phyloP scores from a whole-genome alignment of 2,113 vertebrate genomes.

The Centropus bengalensis region DNA sequence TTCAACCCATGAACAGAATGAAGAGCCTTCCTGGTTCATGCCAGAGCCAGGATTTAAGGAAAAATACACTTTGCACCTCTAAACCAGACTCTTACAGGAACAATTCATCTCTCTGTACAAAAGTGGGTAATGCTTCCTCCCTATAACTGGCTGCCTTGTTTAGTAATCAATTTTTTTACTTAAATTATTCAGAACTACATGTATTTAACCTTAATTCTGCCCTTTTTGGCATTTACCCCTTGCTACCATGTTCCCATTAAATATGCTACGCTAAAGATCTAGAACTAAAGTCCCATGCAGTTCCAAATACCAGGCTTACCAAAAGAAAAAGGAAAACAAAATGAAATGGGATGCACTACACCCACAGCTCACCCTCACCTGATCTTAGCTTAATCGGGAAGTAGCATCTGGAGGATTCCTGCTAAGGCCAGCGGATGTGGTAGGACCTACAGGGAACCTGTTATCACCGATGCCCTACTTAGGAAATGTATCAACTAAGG shows the following conservation, averaged over 20 bases:
- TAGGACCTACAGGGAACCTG: not conserved
- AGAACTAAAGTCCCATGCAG: not conserved
- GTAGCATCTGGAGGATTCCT: not conserved
- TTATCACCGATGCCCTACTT: not conserved
- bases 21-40: not conserved
- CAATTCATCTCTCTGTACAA: not conserved
- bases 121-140: not conserved
- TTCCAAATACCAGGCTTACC: not conserved
- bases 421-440: not conserved
- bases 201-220: not conserved
- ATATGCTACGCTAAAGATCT: not conserved
- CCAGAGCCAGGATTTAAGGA: not conserved
- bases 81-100: not conserved
- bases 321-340: not conserved
- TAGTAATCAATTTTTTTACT: not conserved
- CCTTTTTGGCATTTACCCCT: not conserved
- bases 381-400: not conserved
- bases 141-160: not conserved
- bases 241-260: not conserved
- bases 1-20: accelerated
- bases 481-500: not conserved
- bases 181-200: not conserved
- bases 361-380: not conserved
- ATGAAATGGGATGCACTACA: not conserved
- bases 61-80: not conserved